These are phyloP conservation scores for Zoanthus sansibaricus DNA, from an alignment of 92 coral and sea anemone genomes.

Conservation along the genomic window DNA sequence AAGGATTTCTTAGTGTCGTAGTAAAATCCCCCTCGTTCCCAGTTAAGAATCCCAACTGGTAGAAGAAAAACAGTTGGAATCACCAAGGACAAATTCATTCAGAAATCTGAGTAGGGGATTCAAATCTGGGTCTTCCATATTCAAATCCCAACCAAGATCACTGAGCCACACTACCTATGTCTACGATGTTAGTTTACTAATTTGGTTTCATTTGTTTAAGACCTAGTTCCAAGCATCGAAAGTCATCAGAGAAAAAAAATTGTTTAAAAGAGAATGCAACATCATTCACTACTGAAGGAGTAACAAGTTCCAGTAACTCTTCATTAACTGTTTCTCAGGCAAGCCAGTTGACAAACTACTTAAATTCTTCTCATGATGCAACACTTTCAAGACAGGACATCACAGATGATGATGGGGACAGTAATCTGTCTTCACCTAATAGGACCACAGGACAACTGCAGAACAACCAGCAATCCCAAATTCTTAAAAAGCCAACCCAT, in stretches of 20 bases:
- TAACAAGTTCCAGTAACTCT: background rate
- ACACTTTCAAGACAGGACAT: slow-evolving; percentile 23
- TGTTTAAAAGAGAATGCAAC: background rate
- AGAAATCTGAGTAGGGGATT: no score
- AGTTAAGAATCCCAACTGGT: no score
- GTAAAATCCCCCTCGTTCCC: no score
- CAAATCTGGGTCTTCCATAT: no score
- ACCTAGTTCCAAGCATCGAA: slow-evolving; percentile 10
- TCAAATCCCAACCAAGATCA: no score
- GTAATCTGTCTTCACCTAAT: slow-evolving; percentile 1
- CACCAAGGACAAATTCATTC: no score
- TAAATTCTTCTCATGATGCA: slow-evolving; percentile 17
- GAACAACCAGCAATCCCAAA: slow-evolving; percentile 20
- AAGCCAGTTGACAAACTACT: slow-evolving; percentile 27
- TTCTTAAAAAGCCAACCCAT: background rate
- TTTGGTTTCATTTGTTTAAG: background rate
- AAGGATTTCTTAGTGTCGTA: no score
- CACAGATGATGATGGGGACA: background rate
- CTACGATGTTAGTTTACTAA: background rate
- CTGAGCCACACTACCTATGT: no score
- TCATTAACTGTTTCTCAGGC: slow-evolving; percentile 21
- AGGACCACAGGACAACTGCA: slow-evolving; percentile 21
- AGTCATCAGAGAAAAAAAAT: slow-evolving; percentile 17
- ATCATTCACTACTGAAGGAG: background rate
- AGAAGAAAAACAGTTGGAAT: no score